Conservation (phyloP, 1,140 invertebrate genomes). For the Lutraria rhynchaena region DNA sequence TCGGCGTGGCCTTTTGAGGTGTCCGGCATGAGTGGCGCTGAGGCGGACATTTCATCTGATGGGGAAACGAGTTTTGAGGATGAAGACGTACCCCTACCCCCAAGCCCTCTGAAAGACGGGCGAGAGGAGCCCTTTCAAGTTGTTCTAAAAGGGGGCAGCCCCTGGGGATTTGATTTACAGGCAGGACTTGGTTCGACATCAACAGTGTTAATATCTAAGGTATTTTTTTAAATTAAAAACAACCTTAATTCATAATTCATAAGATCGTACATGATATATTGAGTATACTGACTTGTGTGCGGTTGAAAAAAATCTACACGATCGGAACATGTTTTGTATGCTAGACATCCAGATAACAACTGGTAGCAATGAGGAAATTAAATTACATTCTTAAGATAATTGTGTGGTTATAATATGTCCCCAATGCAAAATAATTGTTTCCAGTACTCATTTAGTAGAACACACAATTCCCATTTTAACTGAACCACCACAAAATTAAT, state of each 20-base stretch:
- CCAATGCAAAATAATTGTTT: no score
- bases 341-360: no score
- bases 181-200: slow-evolving; percentile 60
- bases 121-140: slow-evolving; percentile 61
- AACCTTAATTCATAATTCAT: neutral
- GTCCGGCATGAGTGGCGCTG: slow-evolving; percentile 49
- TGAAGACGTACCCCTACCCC: slow-evolving; percentile 38
- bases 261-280: neutral
- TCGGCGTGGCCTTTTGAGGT: no score
- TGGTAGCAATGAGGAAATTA: no score
- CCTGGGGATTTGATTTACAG: slow-evolving; percentile 66
- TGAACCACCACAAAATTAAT: no score
- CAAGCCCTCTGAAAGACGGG: slow-evolving; percentile 39
- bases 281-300: slow-evolving; percentile 10
- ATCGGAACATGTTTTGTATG: neutral
- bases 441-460: no score
- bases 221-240: slow-evolving; percentile 34
- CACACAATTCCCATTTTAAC: no score
- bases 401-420: no score
- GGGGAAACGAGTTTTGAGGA: slow-evolving; percentile 43
- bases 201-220: slow-evolving; percentile 63
- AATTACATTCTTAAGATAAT: no score
- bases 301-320: neutral
- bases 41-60: slow-evolving; percentile 52
- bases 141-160: slow-evolving; percentile 66